phyloP scores from a whole-genome alignment of 2,888 invertebrate genomes.

The Lasioglossum leucozonium region DNA sequence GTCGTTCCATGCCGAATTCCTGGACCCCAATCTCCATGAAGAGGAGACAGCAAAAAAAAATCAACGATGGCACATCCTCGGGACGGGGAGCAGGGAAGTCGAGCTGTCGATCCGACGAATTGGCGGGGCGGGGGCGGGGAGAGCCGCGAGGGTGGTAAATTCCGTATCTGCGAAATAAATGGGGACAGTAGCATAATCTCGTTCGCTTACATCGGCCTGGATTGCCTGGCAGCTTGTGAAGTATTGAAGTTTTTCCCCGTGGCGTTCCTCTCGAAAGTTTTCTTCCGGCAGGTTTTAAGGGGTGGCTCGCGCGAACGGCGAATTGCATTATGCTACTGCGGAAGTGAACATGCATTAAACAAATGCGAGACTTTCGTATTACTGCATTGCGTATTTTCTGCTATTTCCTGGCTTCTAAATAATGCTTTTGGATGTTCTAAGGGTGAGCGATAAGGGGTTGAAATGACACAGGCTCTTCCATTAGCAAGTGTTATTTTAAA shows the following conservation, averaged over 20 bases:
- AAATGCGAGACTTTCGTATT: not conserved
- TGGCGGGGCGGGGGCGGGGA: conserved; percentile 25
- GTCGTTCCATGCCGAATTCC: not conserved
- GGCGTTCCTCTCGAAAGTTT: not conserved
- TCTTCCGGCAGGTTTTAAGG: conserved; percentile 1
- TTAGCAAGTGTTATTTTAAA: too few species aligned
- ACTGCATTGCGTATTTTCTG: not conserved
- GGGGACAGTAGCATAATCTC: conserved; percentile 60
- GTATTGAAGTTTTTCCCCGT: conserved; percentile 35
- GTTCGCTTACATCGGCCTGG: conserved; percentile 28
- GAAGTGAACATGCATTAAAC: not conserved
- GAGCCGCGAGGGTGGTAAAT: conserved; percentile 53
- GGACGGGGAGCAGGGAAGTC: conserved; percentile 23
- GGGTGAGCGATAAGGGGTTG: not conserved
- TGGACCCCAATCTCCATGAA: not conserved
- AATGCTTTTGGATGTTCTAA: not conserved
- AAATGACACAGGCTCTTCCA: too few species aligned
- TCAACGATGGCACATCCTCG: not conserved
- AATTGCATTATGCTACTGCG: not conserved
- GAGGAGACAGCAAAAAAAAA: not conserved
- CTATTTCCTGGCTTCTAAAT: not conserved
- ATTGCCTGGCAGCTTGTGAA: conserved; percentile 23
- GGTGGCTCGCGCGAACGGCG: not conserved
- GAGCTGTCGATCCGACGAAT: conserved; percentile 63
- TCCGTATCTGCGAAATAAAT: conserved; percentile 62